A percentile compares a stretch with the other conserved stretches of the same genome.
These are phyloP conservation scores for Hypanus sabinus DNA, from an alignment of 2,113 vertebrate species.

Conservation along the genomic window DNA sequence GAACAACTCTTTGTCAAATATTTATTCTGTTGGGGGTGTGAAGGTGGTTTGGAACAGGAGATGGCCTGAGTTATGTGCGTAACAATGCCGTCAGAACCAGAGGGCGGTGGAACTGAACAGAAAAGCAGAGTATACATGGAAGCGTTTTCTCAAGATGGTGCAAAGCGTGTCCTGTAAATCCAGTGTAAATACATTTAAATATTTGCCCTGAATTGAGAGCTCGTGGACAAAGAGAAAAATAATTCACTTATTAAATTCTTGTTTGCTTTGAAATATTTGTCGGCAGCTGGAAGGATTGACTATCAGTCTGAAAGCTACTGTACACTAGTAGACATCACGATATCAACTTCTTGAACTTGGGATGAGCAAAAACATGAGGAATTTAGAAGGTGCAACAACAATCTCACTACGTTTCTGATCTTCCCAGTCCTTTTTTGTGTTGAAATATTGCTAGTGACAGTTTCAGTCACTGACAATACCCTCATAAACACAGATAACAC, in stretches of 20 bases:
- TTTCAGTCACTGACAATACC: neutral
- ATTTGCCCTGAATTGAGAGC: neutral
- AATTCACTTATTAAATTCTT: neutral
- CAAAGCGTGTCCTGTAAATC: neutral
- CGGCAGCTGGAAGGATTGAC: neutral
- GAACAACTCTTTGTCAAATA: neutral
- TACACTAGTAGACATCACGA: neutral
- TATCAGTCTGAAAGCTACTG: neutral
- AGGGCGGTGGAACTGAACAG: too few relatives aligned
- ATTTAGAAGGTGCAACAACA: neutral
- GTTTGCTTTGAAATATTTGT: neutral
- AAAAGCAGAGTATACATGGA: too few relatives aligned
- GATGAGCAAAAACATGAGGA: too few relatives aligned
- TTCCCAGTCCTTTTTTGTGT: neutral
- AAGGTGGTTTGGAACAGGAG: neutral
- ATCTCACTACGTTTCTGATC: neutral
- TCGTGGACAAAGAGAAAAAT: too few relatives aligned
- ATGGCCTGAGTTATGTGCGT: neutral
- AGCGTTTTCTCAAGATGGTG: too few relatives aligned
- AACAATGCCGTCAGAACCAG: neutral
- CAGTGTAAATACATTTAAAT: neutral
- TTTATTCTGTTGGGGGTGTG: neutral
- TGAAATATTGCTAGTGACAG: neutral
- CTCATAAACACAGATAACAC: neutral
- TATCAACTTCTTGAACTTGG: neutral